phyloP scores from a whole-genome alignment of 2,888 invertebrate genomes.

The Leptodirus hochenwartii region DNA sequence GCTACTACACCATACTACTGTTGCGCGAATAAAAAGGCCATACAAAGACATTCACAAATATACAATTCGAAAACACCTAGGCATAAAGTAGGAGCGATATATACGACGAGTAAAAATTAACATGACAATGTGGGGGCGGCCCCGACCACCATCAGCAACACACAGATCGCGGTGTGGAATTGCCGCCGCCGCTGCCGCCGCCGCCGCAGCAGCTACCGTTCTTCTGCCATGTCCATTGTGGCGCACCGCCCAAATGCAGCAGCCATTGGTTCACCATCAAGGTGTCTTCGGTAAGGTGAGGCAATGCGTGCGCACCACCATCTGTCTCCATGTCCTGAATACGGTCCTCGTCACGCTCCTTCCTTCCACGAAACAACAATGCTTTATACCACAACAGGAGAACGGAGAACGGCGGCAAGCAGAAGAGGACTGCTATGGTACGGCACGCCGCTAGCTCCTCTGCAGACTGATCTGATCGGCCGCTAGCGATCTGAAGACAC shows the following conservation, averaged over 20 bases:
- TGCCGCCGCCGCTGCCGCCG: slow-evolving; percentile 16
- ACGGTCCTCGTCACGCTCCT: too few species aligned
- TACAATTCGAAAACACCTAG: slow-evolving; percentile 29
- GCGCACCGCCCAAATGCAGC: slow-evolving; percentile 5
- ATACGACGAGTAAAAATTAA: too few species aligned
- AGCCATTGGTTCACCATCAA: slow-evolving; percentile 5
- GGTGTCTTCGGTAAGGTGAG: too few species aligned
- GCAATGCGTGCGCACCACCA: slow-evolving; percentile 4
- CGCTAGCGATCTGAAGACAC: too few species aligned
- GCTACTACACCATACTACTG: too few species aligned
- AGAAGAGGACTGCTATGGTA: too few species aligned
- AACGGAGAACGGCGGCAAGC: too few species aligned
- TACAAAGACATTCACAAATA: slow-evolving; percentile 2
- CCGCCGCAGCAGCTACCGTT: slow-evolving; percentile 20
- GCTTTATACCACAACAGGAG: too few species aligned
- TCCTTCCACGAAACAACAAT: too few species aligned
- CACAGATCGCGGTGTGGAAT: slow-evolving; percentile 13
- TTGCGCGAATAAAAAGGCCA: slow-evolving; percentile 1
- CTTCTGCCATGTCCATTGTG: slow-evolving; percentile 5
- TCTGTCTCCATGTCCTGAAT: too few species aligned
- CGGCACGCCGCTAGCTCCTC: too few species aligned
- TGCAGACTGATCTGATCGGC: too few species aligned
- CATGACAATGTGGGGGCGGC: slow-evolving; percentile 27
- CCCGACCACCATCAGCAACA: slow-evolving; percentile 15
- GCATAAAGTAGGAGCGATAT: slow-evolving; percentile 27